These are phyloP conservation scores for Cirrhinus mrigala DNA, from an alignment of 2,797 vertebrate species.

Conservation along the genomic window DNA sequence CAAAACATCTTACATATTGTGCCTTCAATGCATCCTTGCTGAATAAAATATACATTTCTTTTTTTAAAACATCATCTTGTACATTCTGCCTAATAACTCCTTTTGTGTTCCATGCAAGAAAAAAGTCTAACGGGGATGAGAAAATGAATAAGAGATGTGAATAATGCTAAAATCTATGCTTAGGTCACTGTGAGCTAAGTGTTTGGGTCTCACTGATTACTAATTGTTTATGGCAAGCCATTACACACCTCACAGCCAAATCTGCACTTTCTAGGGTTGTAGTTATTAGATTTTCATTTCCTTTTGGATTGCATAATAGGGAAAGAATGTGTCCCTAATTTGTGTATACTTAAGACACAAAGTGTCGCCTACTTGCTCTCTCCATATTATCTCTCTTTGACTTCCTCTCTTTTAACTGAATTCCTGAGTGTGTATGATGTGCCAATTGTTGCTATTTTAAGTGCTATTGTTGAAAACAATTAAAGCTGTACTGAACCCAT, in stretches of 20 bases:
- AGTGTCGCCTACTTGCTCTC: neutral
- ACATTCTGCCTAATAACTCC: neutral
- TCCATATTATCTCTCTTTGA: neutral
- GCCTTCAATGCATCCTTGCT: neutral
- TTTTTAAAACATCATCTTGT: neutral
- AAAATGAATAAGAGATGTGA: neutral
- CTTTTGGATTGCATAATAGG: neutral
- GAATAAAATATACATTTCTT: neutral
- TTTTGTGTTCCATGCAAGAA: neutral
- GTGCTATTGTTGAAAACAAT: conserved; percentile 4
- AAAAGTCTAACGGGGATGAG: neutral
- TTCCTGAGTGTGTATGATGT: neutral
- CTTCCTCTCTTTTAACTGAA: neutral
- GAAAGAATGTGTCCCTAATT: conserved; percentile 35
- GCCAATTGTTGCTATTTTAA: conserved; percentile 16
- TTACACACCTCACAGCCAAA: neutral
- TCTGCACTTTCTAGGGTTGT: neutral
- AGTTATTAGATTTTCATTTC: conserved; percentile 21
- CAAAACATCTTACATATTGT: no score
- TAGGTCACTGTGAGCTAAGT: neutral
- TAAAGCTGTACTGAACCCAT: conserved; percentile 20
- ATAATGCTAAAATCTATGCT: neutral
- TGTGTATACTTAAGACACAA: conserved; percentile 12
- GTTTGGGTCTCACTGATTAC: conserved; percentile 6
- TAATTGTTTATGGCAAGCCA: neutral